phyloP scores from a whole-genome alignment of 2,113 vertebrate species.

The Eclectus roratus region DNA sequence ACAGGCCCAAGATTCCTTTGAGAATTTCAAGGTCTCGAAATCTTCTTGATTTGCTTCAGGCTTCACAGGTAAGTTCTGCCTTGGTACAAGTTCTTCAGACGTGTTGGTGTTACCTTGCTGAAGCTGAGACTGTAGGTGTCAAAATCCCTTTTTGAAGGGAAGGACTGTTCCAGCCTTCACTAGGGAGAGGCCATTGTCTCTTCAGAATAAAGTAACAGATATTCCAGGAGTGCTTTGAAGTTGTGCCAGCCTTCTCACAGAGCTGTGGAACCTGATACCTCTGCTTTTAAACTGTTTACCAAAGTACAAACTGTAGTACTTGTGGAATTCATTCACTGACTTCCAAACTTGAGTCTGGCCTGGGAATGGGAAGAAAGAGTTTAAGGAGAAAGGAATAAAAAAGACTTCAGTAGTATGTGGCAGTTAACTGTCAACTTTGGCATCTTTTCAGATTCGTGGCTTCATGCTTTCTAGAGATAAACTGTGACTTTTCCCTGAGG shows the following conservation, averaged over 20 bases:
- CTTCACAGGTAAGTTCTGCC: background rate
- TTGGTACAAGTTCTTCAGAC: background rate
- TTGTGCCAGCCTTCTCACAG: conserved; percentile 69
- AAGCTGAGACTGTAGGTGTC: background rate
- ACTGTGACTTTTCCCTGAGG: conserved; percentile 65
- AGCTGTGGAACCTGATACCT: conserved; percentile 75
- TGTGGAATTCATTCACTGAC: conserved; percentile 78
- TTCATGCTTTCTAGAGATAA: conserved; percentile 72
- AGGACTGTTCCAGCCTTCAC: background rate
- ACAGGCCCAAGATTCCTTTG: background rate
- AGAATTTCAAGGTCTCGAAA: background rate
- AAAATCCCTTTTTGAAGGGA: background rate
- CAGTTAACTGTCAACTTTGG: conserved; percentile 62
- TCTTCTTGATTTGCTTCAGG: background rate
- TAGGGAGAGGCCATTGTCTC: conserved; percentile 61
- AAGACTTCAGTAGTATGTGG: background rate
- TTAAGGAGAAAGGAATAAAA: background rate
- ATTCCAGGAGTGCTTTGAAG: conserved; percentile 77
- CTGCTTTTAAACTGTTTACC: conserved; percentile 70
- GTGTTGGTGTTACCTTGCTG: background rate
- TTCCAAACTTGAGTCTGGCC: conserved; percentile 70
- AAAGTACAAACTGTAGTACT: conserved; percentile 74
- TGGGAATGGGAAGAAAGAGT: conserved; percentile 44
- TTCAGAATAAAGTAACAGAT: conserved; percentile 73
- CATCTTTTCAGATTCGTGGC: conserved; percentile 61